These are phyloP conservation scores for Chiropotes sagulatus DNA, from an alignment of 2,797 vertebrate species.

Conservation along the genomic window DNA sequence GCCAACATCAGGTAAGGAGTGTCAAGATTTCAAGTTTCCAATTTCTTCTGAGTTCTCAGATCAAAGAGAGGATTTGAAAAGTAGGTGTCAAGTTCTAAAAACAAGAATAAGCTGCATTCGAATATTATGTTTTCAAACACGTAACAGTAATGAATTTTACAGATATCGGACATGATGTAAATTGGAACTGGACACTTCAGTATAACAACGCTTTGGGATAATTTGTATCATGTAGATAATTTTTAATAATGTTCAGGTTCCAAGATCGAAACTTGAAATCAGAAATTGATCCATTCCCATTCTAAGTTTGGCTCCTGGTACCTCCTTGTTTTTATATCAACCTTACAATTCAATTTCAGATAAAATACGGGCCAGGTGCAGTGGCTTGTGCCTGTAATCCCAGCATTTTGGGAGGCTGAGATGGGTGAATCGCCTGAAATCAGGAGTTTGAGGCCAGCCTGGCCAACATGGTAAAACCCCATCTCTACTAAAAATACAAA, in stretches of 20 bases:
- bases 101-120: neutral
- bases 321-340: neutral
- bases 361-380: neutral
- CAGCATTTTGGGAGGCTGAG: too few species aligned
- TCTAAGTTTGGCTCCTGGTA: neutral
- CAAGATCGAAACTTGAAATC: slow-evolving; percentile 13
- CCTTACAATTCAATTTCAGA: slow-evolving; percentile 6
- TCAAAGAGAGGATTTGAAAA: neutral
- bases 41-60: neutral
- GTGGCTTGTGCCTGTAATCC: too few species aligned
- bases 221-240: neutral
- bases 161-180: neutral
- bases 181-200: neutral
- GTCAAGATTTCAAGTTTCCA: neutral
- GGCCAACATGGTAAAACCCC: too few species aligned
- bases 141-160: neutral
- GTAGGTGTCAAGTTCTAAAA: neutral
- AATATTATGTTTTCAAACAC: slow-evolving; percentile 12
- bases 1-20: slow-evolving; percentile 88
- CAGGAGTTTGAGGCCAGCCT: too few species aligned
- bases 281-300: neutral
- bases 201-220: neutral
- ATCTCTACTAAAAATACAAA: too few species aligned
- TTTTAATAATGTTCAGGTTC: neutral
- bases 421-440: too few species aligned